Conservation (phyloP, 2,113 vertebrate genomes). For the Sinocyclocheilus grahami region DNA sequence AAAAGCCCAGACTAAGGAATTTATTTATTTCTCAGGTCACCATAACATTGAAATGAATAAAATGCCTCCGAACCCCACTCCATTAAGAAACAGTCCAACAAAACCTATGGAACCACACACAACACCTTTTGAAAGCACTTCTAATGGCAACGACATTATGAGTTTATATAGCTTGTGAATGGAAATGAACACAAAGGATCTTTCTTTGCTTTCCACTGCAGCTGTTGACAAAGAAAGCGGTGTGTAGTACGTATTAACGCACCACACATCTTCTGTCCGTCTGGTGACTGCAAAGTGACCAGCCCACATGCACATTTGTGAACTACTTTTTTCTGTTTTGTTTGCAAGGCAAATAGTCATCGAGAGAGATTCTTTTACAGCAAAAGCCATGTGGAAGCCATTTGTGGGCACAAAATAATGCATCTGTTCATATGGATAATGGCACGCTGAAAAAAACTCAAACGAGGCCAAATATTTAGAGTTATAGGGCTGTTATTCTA, state of each 20-base stretch:
- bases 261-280: constrained; percentile 45
- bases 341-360: constrained; percentile 58
- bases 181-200: constrained; percentile 50
- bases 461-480: constrained; percentile 44
- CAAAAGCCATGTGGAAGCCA: constrained; percentile 57
- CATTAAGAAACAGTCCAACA: constrained; percentile 9
- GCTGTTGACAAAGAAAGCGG: constrained; percentile 51
- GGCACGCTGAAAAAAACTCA: constrained; percentile 40
- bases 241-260: constrained; percentile 48
- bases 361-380: constrained; percentile 54
- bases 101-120: constrained; percentile 9
- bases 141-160: constrained; percentile 21
- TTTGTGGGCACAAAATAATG: constrained; percentile 56
- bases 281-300: constrained; percentile 48
- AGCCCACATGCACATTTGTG: constrained; percentile 21
- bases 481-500: constrained; percentile 7
- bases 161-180: constrained; percentile 52
- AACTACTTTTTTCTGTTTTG: constrained; percentile 50
- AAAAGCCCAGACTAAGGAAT: neutral
- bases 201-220: constrained; percentile 56
- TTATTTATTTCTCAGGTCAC: neutral
- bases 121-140: constrained; percentile 8
- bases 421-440: constrained; percentile 54
- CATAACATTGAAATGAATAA: constrained; percentile 1
- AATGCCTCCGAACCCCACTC: neutral